These are phyloP conservation scores for Calypte anna DNA, from an alignment of 2,113 vertebrate genomes.

Conservation along the genomic window DNA sequence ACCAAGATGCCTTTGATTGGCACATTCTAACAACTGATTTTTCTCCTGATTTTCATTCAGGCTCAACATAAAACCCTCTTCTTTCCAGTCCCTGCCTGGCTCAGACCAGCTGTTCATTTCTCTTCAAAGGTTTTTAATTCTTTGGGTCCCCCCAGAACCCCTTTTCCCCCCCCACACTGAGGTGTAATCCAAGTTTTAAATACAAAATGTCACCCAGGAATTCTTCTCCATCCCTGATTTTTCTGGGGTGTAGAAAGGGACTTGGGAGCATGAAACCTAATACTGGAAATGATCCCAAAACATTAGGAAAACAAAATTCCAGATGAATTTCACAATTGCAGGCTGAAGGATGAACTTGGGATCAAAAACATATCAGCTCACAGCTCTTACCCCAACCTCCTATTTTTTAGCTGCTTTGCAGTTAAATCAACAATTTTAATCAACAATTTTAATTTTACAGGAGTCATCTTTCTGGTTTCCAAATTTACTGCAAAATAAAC, in stretches of 20 bases:
- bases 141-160: neutral
- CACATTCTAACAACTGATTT: slow-evolving; percentile 21
- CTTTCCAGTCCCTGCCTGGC: neutral
- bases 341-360: neutral
- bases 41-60: slow-evolving; percentile 40
- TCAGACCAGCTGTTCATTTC: neutral
- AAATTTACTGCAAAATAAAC: neutral
- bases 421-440: neutral
- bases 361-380: neutral
- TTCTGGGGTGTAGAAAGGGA: neutral
- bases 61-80: slow-evolving; percentile 12
- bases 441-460: neutral
- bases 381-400: neutral
- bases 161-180: neutral
- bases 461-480: neutral
- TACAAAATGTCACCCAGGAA: neutral
- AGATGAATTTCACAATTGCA: neutral
- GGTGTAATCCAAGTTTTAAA: neutral
- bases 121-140: neutral
- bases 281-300: neutral
- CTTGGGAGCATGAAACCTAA: neutral
- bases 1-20: slow-evolving; percentile 28
- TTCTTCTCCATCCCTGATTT: neutral
- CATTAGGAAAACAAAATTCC: neutral
- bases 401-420: neutral